Evolutionary conservation across 2,113 vertebrate genomes (phyloP).

Genomic region (Scytalopus superciliaris): DNA sequence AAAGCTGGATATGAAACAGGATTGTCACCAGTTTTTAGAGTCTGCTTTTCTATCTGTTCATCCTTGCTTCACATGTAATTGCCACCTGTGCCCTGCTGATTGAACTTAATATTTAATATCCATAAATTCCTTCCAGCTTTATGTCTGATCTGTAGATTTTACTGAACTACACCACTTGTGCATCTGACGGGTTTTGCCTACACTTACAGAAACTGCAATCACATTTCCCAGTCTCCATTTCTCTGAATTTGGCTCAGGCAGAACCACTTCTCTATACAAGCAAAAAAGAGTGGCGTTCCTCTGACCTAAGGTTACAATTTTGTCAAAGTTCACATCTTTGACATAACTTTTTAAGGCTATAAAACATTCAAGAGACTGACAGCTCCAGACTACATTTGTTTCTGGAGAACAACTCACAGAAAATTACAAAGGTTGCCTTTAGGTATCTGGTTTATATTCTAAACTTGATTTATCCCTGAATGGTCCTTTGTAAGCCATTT

Average conservation of each 20-base stretch:
- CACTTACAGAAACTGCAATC: neutral
- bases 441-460: neutral
- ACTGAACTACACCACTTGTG: neutral
- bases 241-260: neutral
- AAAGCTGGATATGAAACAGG: neutral
- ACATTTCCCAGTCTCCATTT: neutral
- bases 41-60: neutral
- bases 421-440: neutral
- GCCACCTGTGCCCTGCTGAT: neutral
- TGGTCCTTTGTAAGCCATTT: conserved; percentile 1
- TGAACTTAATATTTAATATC: neutral
- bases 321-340: neutral
- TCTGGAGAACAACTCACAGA: neutral
- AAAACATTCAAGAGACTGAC: neutral
- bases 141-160: neutral
- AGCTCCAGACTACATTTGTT: neutral
- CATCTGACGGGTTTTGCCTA: neutral
- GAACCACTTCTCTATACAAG: neutral
- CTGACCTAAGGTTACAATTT: neutral
- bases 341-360: neutral
- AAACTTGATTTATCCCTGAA: neutral
- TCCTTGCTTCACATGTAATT: neutral
- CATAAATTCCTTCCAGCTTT: neutral
- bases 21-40: neutral
- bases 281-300: neutral